Evolutionary conservation across 2,797 vertebrate genomes (phyloP).

Genomic region (Lacerta bilineata): DNA sequence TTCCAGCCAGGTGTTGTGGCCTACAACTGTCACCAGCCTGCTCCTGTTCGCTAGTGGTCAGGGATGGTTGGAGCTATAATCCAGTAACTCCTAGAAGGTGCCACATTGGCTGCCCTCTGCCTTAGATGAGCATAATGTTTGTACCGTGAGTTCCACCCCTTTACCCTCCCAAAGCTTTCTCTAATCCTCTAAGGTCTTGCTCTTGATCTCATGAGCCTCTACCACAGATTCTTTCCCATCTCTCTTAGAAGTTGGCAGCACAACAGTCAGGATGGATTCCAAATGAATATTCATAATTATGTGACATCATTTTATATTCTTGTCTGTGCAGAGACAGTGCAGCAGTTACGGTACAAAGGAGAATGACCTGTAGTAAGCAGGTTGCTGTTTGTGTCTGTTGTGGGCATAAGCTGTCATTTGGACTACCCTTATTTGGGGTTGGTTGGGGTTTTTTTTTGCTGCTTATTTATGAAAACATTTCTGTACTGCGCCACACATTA

Average conservation of each 20-base stretch:
- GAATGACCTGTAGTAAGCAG: neutral
- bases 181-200: neutral
- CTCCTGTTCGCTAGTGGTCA: too few relatives aligned
- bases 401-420: neutral
- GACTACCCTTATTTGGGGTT: neutral
- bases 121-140: neutral
- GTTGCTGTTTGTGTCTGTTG: neutral
- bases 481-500: too few relatives aligned
- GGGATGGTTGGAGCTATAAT: too few relatives aligned
- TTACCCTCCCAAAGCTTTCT: neutral
- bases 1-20: neutral
- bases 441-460: neutral
- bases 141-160: neutral
- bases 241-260: neutral
- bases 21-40: neutral
- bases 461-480: neutral
- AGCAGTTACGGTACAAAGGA: neutral
- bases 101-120: too few relatives aligned
- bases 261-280: neutral
- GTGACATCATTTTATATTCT: neutral
- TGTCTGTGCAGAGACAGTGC: neutral
- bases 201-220: neutral
- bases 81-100: too few relatives aligned
- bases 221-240: too few relatives aligned
- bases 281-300: neutral